These are phyloP conservation scores for Styela clava DNA, from an alignment of 23 tunicate genomes.

Conservation along the genomic window DNA sequence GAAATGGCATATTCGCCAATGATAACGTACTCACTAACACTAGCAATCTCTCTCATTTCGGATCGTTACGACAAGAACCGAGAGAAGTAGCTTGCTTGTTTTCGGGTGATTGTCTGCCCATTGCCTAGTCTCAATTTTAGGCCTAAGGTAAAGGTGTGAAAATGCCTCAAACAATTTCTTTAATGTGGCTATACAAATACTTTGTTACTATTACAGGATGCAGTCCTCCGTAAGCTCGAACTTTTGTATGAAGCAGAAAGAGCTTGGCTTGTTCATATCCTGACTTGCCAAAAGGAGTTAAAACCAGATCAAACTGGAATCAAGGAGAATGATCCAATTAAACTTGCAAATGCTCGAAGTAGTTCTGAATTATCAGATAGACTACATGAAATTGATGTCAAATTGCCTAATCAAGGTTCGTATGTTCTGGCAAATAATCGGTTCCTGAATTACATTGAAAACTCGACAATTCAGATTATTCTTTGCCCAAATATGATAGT, in stretches of 20 bases:
- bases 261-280: conserved; percentile 50
- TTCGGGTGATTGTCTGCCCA: too few species aligned
- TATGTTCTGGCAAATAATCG: background rate
- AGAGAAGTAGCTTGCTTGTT: too few species aligned
- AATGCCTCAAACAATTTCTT: too few species aligned
- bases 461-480: background rate
- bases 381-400: conserved; percentile 20
- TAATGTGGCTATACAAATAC: too few species aligned
- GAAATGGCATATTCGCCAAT: too few species aligned
- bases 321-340: conserved; percentile 45
- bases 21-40: too few species aligned
- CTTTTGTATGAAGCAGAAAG: conserved; percentile 51
- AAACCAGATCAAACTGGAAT: conserved; percentile 20
- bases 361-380: conserved; percentile 24
- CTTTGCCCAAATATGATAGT: too few species aligned
- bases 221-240: conserved; percentile 51
- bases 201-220: conserved; percentile 32
- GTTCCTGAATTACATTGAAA: background rate
- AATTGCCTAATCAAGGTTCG: conserved; percentile 19
- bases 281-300: conserved; percentile 23
- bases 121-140: too few species aligned
- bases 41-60: too few species aligned
- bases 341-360: conserved; percentile 11
- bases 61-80: too few species aligned
- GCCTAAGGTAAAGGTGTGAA: too few species aligned